phyloP scores from a whole-genome alignment of 2,888 invertebrate genomes.

The Crematogaster levior region DNA sequence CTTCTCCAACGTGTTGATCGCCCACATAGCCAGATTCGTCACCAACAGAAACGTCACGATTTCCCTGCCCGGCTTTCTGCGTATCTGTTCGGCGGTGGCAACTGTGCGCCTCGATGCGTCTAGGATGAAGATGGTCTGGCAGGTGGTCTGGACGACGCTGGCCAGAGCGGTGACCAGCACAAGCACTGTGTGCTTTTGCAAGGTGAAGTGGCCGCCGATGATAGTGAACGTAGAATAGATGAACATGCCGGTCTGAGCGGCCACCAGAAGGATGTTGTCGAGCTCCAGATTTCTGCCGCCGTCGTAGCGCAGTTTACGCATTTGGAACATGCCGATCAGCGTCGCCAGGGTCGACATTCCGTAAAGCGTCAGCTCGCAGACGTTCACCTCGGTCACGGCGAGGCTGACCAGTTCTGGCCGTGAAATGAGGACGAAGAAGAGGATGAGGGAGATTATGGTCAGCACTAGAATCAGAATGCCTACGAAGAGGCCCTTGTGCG shows the following conservation, averaged over 20 bases:
- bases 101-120: constrained; percentile 95
- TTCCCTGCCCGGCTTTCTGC: constrained; percentile 96
- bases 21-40: constrained; percentile 97
- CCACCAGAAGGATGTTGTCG: constrained; percentile 96
- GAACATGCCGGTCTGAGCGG: constrained; percentile 97
- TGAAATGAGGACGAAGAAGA: constrained; percentile 95
- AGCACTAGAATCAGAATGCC: constrained; percentile 95
- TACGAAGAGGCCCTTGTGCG: constrained; percentile 97
- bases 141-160: constrained; percentile 94
- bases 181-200: constrained; percentile 92
- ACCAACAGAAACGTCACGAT: constrained; percentile 96
- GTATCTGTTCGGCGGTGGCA: constrained; percentile 92
- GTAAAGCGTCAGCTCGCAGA: constrained; percentile 95
- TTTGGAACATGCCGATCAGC: constrained; percentile 94
- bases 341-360: constrained; percentile 95
- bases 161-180: constrained; percentile 94
- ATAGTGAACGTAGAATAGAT: constrained; percentile 97
- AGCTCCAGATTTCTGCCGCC: constrained; percentile 93
- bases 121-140: constrained; percentile 96
- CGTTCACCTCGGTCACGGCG: constrained; percentile 95
- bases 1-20: constrained; percentile 96
- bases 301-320: constrained; percentile 94
- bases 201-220: constrained; percentile 96
- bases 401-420: constrained; percentile 92
- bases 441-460: constrained; percentile 95